phyloP scores from a whole-genome alignment of 2,888 invertebrate genomes.

The Lumbricus terrestris region DNA sequence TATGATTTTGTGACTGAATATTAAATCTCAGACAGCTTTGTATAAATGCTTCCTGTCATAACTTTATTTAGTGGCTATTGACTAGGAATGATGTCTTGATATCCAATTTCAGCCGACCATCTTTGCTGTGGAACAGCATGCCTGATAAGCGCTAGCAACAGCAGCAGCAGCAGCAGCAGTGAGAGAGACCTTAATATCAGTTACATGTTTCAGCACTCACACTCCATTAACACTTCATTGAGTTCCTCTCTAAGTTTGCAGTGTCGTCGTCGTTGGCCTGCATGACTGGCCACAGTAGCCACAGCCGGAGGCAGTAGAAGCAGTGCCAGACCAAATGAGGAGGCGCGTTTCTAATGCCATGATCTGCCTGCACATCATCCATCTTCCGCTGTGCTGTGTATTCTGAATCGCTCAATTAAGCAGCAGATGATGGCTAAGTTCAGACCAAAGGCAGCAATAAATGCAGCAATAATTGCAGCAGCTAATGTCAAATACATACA shows the following conservation, averaged over 20 bases:
- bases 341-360: background rate
- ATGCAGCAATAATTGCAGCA: background rate
- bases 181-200: background rate
- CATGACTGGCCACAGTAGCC: background rate
- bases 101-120: constrained; percentile 3
- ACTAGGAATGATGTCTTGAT: background rate
- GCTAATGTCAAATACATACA: too few relatives aligned
- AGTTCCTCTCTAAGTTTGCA: background rate
- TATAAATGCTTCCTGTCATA: background rate
- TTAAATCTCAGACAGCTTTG: background rate
- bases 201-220: constrained; percentile 3
- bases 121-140: background rate
- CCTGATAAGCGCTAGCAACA: too few relatives aligned
- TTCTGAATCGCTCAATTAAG: background rate
- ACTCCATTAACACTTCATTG: background rate
- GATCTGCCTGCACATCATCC: background rate
- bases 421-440: background rate
- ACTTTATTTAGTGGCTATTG: background rate
- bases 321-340: background rate
- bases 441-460: background rate
- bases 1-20: background rate
- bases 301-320: background rate
- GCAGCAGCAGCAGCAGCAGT: too few relatives aligned
- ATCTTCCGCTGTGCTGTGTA: background rate
- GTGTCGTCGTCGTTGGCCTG: too few relatives aligned